Evolutionary conservation across 2,888 invertebrate genomes (phyloP).

Genomic region (Chirona hameri): DNA sequence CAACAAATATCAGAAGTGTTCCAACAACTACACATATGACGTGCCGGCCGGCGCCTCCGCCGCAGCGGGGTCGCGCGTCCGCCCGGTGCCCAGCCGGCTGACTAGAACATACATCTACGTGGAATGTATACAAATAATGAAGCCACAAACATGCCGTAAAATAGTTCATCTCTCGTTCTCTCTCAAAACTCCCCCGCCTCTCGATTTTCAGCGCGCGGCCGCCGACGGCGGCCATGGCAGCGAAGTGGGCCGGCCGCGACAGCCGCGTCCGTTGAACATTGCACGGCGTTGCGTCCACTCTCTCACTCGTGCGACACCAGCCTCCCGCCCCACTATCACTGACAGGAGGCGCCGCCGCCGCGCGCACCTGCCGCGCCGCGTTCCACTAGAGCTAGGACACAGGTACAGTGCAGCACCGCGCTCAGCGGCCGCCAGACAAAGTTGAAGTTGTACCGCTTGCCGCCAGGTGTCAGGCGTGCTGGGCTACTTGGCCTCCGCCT

Average conservation of each 20-base stretch:
- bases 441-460: conserved; percentile 6
- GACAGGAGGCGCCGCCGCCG: neutral
- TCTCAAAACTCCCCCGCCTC: neutral
- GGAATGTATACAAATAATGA: conserved; percentile 29
- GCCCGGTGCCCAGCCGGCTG: neutral
- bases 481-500: conserved; percentile 31
- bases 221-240: neutral
- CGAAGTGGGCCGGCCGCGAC: neutral
- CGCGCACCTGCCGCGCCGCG: neutral
- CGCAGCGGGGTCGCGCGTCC: neutral
- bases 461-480: neutral
- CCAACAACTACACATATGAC: neutral
- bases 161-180: neutral
- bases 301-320: neutral
- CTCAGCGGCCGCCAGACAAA: neutral
- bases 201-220: neutral
- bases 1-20: conserved; percentile 25
- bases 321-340: neutral
- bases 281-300: neutral
- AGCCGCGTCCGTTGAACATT: neutral
- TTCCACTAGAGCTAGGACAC: neutral
- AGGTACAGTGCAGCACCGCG: neutral
- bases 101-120: conserved; percentile 27
- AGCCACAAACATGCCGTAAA: neutral
- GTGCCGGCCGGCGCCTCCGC: neutral